Evolutionary conservation across 2,113 vertebrate species (phyloP).

Genomic region (Pagrus major): DNA sequence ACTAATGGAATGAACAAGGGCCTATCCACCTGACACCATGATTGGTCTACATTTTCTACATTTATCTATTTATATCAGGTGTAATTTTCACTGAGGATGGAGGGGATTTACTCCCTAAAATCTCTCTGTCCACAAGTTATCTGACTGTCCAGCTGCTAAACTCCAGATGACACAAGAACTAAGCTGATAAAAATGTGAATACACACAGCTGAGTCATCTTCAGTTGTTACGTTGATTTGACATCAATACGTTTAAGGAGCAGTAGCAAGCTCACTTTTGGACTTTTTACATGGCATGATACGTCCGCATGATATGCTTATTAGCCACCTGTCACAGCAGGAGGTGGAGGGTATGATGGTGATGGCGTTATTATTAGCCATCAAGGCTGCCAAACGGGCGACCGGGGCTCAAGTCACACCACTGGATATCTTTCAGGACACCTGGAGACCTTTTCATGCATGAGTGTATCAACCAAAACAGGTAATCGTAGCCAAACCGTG

Average conservation of each 20-base stretch:
- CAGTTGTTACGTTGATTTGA: neutral
- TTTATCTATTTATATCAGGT: neutral
- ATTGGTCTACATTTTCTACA: neutral
- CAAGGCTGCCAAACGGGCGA: too few species aligned
- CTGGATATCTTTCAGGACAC: too few species aligned
- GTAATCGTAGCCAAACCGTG: too few species aligned
- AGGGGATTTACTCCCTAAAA: neutral
- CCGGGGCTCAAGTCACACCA: too few species aligned
- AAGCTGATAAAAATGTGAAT: constrained; percentile 1
- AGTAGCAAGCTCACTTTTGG: neutral
- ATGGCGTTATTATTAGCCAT: too few species aligned
- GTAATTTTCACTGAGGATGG: neutral
- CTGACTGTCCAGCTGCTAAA: neutral
- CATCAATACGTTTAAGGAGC: neutral
- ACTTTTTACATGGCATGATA: too few species aligned
- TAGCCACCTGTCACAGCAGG: too few species aligned
- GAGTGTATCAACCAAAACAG: too few species aligned
- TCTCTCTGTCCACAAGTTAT: neutral
- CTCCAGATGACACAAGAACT: neutral
- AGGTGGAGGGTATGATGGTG: too few species aligned
- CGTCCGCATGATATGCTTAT: too few species aligned
- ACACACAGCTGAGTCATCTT: neutral
- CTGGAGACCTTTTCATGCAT: too few species aligned
- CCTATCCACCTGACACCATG: neutral
- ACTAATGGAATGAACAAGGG: neutral